Conservation (phyloP, 2,113 vertebrate genomes). For the Oncorhynchus masou region DNA sequence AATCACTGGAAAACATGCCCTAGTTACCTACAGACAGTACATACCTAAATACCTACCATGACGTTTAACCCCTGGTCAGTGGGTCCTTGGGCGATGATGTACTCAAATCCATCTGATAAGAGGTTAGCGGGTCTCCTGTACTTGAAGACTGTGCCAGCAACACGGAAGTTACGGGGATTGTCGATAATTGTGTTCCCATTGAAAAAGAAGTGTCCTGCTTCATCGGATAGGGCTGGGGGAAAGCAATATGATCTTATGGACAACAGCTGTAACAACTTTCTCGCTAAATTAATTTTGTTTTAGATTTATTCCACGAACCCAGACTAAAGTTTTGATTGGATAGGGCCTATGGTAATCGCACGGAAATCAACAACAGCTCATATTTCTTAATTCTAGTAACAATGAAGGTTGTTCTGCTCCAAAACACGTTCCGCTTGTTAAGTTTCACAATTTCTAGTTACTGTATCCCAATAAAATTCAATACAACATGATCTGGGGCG, state of each 20-base stretch:
- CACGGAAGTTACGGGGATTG: slow-evolving; percentile 85
- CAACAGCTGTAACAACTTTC: too few species aligned
- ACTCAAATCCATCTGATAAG: slow-evolving; percentile 83
- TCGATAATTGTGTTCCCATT: slow-evolving; percentile 86
- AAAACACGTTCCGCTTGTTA: too few species aligned
- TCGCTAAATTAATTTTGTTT: too few species aligned
- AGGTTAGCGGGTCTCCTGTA: slow-evolving; percentile 80
- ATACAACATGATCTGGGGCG: slow-evolving; percentile 62
- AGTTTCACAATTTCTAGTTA: too few species aligned
- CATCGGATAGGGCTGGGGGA: slow-evolving; percentile 81
- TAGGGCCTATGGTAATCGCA: too few species aligned
- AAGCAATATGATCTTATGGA: slow-evolving; percentile 4
- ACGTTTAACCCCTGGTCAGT: slow-evolving; percentile 84
- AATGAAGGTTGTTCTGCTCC: background rate
- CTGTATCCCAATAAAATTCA: too few species aligned
- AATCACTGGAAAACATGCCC: too few species aligned
- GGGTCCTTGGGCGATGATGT: slow-evolving; percentile 86
- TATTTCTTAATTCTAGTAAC: too few species aligned
- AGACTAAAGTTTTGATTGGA: background rate
- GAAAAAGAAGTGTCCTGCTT: slow-evolving; percentile 84
- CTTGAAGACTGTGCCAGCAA: slow-evolving; percentile 87
- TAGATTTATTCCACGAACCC: too few species aligned
- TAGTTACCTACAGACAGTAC: too few species aligned
- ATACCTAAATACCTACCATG: slow-evolving; percentile 68
- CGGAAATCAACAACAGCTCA: too few species aligned